These are phyloP conservation scores for Latrodectus elegans DNA, from an alignment of 2,888 invertebrate species.

Conservation along the genomic window DNA sequence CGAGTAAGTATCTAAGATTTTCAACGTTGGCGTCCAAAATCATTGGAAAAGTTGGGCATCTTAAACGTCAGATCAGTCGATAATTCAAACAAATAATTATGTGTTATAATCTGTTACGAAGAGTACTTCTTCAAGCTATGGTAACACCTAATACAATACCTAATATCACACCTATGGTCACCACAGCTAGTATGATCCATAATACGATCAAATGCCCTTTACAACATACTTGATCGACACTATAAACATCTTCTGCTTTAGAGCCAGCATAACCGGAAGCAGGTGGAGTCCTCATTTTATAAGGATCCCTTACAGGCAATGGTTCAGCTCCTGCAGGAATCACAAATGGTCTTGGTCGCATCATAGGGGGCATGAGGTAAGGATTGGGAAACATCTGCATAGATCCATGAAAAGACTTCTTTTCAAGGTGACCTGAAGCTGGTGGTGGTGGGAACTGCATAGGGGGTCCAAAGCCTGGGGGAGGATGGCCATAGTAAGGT, in stretches of 20 bases:
- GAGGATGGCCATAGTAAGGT: slow-evolving; percentile 23
- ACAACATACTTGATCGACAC: slow-evolving; percentile 71
- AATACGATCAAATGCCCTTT: slow-evolving; percentile 73
- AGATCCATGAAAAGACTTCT: slow-evolving; percentile 68
- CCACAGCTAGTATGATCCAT: slow-evolving; percentile 73
- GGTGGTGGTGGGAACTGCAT: slow-evolving; percentile 22
- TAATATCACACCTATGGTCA: slow-evolving; percentile 72
- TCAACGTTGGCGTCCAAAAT: too few species aligned
- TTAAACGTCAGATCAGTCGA: too few species aligned
- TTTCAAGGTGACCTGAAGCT: slow-evolving; percentile 45
- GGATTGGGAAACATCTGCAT: slow-evolving; percentile 56
- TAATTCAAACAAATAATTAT: too few species aligned
- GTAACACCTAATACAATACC: slow-evolving; percentile 72
- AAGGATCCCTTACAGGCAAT: slow-evolving; percentile 71
- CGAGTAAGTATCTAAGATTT: too few species aligned
- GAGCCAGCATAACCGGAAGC: slow-evolving; percentile 49
- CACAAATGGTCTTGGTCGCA: slow-evolving; percentile 71
- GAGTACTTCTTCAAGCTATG: slow-evolving; percentile 48
- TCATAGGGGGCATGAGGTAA: slow-evolving; percentile 70
- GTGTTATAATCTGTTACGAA: background rate
- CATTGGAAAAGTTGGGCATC: too few species aligned
- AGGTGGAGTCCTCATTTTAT: slow-evolving; percentile 65
- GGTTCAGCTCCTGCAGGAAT: slow-evolving; percentile 71
- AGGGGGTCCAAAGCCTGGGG: background rate
- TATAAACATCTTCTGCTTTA: slow-evolving; percentile 59